phyloP scores from a whole-genome alignment of 2,888 invertebrate genomes.

The Caenorhabditis sulstoni region DNA sequence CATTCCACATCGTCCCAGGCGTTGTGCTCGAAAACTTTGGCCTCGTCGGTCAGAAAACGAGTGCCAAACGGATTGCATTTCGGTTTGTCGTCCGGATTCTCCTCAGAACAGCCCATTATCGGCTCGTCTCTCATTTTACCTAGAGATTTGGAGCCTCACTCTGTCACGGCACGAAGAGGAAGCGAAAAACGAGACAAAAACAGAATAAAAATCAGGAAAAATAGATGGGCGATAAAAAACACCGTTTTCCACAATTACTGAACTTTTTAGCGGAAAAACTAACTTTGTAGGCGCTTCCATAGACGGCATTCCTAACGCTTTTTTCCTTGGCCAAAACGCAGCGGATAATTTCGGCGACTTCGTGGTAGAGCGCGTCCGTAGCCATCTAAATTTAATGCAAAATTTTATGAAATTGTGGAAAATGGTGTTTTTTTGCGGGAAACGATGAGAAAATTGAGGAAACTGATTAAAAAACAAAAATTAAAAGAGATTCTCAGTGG shows the following conservation, averaged over 20 bases:
- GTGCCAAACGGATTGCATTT: constrained; percentile 71
- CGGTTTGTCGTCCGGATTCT: constrained; percentile 52
- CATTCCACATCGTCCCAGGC: constrained; percentile 80
- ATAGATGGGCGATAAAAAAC: neutral
- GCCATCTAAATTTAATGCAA: constrained; percentile 55
- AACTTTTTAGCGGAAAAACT: constrained; percentile 43
- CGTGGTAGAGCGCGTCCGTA: constrained; percentile 69
- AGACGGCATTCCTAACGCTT: constrained; percentile 72
- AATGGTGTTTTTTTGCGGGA: constrained; percentile 20
- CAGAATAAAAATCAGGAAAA: constrained; percentile 3
- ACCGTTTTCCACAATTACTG: constrained; percentile 26
- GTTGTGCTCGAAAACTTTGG: constrained; percentile 72
- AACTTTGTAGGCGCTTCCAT: constrained; percentile 72
- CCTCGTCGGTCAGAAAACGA: constrained; percentile 64
- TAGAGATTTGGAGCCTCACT: neutral
- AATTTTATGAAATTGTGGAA: constrained; percentile 31
- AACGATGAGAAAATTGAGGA: neutral
- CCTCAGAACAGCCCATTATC: constrained; percentile 53
- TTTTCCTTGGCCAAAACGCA: constrained; percentile 69
- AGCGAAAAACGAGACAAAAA: constrained; percentile 6
- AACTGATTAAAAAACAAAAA: neutral
- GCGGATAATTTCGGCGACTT: constrained; percentile 71
- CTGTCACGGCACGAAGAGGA: neutral
- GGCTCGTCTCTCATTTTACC: constrained; percentile 43
- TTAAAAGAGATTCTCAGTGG: neutral